These are phyloP conservation scores for Cyclina sinensis DNA, from an alignment of 1,140 invertebrate genomes.

Conservation along the genomic window DNA sequence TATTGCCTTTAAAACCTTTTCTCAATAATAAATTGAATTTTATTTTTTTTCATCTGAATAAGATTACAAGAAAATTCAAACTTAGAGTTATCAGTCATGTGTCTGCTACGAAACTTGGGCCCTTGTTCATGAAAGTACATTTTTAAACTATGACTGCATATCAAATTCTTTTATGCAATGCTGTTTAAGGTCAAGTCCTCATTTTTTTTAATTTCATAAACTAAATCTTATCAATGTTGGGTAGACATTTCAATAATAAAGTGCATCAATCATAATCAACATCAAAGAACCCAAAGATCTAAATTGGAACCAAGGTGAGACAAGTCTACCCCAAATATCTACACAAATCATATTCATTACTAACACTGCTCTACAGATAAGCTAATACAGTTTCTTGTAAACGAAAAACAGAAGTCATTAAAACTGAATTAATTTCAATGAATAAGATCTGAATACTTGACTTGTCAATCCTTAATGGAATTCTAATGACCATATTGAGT, in stretches of 20 bases:
- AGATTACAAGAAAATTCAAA: no score
- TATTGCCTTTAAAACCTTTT: no score
- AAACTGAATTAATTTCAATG: conserved; percentile 63
- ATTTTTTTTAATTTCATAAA: no score
- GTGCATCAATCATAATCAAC: conserved; percentile 32
- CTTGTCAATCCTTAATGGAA: conserved; percentile 50
- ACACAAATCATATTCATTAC: conserved; percentile 16
- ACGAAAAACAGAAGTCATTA: conserved; percentile 55
- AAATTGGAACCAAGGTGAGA: conserved; percentile 7
- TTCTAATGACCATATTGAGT: conserved; percentile 51
- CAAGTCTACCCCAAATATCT: conserved; percentile 24
- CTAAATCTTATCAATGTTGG: neutral
- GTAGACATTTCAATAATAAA: conserved; percentile 16
- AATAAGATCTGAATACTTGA: conserved; percentile 22
- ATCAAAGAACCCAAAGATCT: conserved; percentile 39
- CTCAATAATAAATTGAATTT: no score
- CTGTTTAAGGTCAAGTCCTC: no score
- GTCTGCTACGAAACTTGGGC: no score
- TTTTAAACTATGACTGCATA: no score
- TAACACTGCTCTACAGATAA: neutral
- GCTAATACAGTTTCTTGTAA: neutral
- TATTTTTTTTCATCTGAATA: no score
- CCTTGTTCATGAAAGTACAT: no score
- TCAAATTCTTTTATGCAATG: no score
- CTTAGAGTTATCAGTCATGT: no score